Evolutionary conservation across 2,113 vertebrate species (phyloP).

Genomic region (Tylochromis polylepis): DNA sequence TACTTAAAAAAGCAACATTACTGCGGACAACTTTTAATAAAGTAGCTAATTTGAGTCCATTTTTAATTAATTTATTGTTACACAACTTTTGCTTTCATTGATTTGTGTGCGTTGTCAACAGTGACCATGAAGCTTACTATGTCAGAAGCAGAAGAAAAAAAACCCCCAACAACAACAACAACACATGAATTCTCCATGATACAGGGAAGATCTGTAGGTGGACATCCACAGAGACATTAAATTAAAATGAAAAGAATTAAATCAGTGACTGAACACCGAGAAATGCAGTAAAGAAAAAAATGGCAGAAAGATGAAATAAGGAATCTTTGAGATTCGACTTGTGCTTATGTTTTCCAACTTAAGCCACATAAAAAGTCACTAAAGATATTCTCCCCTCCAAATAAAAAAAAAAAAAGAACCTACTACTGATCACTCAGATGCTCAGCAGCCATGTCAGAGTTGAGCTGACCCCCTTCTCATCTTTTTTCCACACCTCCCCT

Average conservation of each 20-base stretch:
- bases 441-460: background rate
- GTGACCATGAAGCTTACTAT: background rate
- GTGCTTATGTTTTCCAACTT: background rate
- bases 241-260: background rate
- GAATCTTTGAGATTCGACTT: background rate
- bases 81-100: background rate
- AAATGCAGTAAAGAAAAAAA: background rate
- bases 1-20: background rate
- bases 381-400: too few relatives aligned
- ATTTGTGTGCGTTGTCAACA: background rate
- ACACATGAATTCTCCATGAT: background rate
- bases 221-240: background rate
- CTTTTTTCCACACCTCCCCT: background rate
- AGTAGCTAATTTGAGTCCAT: background rate
- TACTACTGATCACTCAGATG: conserved; percentile 15
- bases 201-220: background rate
- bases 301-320: background rate
- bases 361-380: background rate
- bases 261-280: too few relatives aligned
- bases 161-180: background rate
- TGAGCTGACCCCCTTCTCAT: background rate
- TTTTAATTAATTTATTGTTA: background rate
- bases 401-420: background rate
- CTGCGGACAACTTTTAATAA: background rate
- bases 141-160: background rate